These are phyloP conservation scores for Halictus ligatus DNA, from an alignment of 2,888 invertebrate species.

Conservation along the genomic window DNA sequence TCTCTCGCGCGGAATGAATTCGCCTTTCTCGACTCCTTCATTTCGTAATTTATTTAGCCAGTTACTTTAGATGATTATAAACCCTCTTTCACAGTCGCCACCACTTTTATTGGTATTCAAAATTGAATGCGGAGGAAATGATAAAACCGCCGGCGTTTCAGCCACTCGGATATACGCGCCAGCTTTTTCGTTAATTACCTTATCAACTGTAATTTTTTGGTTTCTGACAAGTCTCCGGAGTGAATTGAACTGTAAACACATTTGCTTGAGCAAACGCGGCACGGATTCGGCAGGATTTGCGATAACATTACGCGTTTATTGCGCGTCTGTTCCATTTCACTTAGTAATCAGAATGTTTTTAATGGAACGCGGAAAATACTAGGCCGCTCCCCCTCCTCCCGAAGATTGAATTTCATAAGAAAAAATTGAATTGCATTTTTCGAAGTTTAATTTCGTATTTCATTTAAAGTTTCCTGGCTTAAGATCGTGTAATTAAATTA, in stretches of 20 bases:
- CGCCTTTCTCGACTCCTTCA: not conserved
- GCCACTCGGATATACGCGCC: not conserved
- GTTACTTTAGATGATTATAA: not conserved
- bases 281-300: not conserved
- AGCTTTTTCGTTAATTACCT: not conserved
- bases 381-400: not conserved
- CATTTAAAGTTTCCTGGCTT: not conserved
- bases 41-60: not conserved
- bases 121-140: not conserved
- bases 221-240: not conserved
- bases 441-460: not conserved
- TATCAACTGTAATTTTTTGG: not conserved
- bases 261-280: not conserved
- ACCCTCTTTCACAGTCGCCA: not conserved
- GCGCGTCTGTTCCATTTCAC: not conserved
- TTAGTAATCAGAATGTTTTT: no score
- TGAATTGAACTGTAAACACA: not conserved
- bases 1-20: not conserved
- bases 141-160: not conserved
- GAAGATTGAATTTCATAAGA: not conserved
- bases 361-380: not conserved
- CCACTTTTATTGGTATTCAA: not conserved
- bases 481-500: not conserved
- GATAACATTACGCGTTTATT: not conserved
- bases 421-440: not conserved